Base-by-base conservation (phyloP, 2,113 vertebrate genomes). In the Bothrops jararaca region DNA sequence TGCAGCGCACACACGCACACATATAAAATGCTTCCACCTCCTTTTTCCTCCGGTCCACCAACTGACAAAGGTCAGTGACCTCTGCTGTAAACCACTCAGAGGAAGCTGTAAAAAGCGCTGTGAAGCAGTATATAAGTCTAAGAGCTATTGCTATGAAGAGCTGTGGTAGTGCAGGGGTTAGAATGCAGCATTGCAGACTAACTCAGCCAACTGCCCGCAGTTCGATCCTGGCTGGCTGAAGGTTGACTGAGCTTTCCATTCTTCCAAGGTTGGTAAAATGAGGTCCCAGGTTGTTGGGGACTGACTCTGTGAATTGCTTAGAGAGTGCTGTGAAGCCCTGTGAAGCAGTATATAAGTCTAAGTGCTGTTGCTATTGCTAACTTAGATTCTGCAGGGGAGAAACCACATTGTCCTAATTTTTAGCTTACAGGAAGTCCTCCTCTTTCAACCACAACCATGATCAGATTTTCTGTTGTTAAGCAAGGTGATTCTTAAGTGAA, bases 31-130 rank as follows among this genome's bases (percentile, higher is more conserved):
- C 45, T 48, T 48, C 45, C 45, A 0, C 45, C 45, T 48, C 45
- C 45, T 0, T 6, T 48, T 48, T 48, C 45, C 45, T 48, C 45
- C 45, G 0, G 45, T 48, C 45, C 45, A 48, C 45, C 45, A 48
- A 48, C 1, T 48, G 45, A 48, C 45, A 48, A 48, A 48, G 45
- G 45, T 48, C 0, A 0, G 45, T 48, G 45, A 48, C 45, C 45
- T 48, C 45, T 48, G 45, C 45, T 48, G 45, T 48, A 1, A 48
- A 48, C 0, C 45, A 48, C 45, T 48, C 45, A 48, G 45, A 48
- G 45, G 6, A 48, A 0, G 6, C 5, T 48, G 45, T 48, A 48
- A 48, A 48, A 48, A 0, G 6, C 0, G 5, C 45, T 48, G 45
- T 48, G 45, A 48, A 48, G 45, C 45, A 6, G 45, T 48, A 48